Percentiles rank a stretch among this genome's conserved stretches.
Evolutionary conservation across 1,140 invertebrate genomes (phyloP).

Genomic region (Octopus sinensis): DNA sequence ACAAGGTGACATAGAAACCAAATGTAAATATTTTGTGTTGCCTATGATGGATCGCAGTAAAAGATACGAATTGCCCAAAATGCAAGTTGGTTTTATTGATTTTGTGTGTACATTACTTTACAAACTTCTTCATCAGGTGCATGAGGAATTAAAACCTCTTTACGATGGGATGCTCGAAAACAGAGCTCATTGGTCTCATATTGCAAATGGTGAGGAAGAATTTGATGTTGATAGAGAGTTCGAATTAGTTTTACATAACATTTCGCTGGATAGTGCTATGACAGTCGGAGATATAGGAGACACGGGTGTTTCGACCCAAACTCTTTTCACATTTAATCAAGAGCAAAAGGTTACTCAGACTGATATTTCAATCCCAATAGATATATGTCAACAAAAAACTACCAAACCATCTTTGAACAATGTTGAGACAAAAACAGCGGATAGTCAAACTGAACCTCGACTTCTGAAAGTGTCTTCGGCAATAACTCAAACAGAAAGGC

Average conservation of each 20-base stretch:
- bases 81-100: not conserved
- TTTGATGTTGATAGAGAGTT: not conserved
- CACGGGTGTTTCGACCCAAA: not conserved
- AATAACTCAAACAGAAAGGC: too few species aligned
- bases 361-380: not conserved
- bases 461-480: too few species aligned
- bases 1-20: not conserved
- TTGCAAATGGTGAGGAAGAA: not conserved
- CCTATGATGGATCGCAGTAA: not conserved
- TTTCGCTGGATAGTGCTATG: not conserved
- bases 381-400: not conserved
- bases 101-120: not conserved
- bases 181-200: not conserved
- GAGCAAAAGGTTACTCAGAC: not conserved
- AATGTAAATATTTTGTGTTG: not conserved
- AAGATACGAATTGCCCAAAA: not conserved
- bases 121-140: not conserved
- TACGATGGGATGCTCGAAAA: not conserved
- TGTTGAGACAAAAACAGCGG: too few species aligned
- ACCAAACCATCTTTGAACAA: too few species aligned
- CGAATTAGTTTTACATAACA: not conserved
- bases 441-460: too few species aligned
- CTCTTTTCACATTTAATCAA: not conserved
- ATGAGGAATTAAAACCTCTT: not conserved
- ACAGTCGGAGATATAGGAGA: not conserved